These are phyloP conservation scores for Cirrhinus molitorella DNA, from an alignment of 2,797 vertebrate genomes.

Conservation along the genomic window DNA sequence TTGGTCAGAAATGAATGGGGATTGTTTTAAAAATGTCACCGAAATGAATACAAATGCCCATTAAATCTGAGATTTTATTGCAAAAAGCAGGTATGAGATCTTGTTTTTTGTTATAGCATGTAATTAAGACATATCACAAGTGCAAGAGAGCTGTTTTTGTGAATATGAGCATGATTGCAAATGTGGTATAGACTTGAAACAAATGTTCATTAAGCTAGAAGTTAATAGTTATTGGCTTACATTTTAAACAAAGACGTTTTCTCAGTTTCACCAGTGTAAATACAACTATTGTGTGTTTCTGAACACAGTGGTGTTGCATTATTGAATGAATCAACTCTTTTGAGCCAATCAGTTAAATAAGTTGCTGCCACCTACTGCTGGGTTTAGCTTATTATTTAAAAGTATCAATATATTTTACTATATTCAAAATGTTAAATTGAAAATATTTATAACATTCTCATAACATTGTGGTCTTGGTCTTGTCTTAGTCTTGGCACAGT, in stretches of 20 bases:
- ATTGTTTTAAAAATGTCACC: too few relatives aligned
- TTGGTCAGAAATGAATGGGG: too few relatives aligned
- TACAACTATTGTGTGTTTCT: neutral
- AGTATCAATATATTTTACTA: neutral
- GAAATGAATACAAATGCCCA: too few relatives aligned
- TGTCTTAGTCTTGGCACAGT: too few relatives aligned
- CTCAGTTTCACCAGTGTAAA: neutral
- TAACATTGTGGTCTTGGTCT: too few relatives aligned
- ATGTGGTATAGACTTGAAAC: neutral
- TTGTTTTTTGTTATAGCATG: neutral
- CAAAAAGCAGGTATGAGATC: too few relatives aligned
- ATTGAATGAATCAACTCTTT: too few relatives aligned
- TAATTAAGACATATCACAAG: neutral
- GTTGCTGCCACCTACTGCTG: too few relatives aligned
- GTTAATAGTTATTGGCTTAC: neutral
- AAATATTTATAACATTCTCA: neutral
- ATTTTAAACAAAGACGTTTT: too few relatives aligned
- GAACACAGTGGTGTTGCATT: too few relatives aligned
- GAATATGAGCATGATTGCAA: neutral
- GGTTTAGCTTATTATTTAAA: neutral
- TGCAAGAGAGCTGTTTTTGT: neutral
- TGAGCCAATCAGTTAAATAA: too few relatives aligned
- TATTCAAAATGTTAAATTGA: neutral
- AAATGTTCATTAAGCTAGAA: neutral
- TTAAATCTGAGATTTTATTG: too few relatives aligned